Percentiles rank a stretch among this genome's conserved stretches.
phyloP scores from a whole-genome alignment of 2,888 invertebrate genomes.

The Hanleya hanleyi region DNA sequence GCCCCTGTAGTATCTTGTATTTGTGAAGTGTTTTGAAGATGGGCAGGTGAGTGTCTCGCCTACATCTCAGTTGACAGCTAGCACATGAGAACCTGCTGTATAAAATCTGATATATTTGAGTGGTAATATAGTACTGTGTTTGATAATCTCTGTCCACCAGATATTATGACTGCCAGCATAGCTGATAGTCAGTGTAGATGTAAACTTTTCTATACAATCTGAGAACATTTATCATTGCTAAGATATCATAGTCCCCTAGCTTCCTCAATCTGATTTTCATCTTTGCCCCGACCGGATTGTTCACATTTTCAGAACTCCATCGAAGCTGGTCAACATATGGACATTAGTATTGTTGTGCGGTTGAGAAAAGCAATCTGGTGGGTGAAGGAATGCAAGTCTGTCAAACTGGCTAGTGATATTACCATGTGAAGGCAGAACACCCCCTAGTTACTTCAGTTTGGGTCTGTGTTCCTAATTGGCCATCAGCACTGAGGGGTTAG shows the following conservation, averaged over 20 bases:
- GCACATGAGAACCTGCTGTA: too few relatives aligned
- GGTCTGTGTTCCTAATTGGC: neutral
- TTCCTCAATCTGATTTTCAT: neutral
- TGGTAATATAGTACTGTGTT: neutral
- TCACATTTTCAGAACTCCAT: neutral
- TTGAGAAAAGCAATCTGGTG: neutral
- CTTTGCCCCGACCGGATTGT: neutral
- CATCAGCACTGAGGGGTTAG: neutral
- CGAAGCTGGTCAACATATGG: neutral
- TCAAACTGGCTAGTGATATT: neutral
- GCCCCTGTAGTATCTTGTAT: too few relatives aligned
- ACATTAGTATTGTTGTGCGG: neutral
- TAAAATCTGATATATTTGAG: too few relatives aligned
- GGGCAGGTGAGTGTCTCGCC: too few relatives aligned
- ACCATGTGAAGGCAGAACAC: neutral
- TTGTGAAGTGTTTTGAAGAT: too few relatives aligned
- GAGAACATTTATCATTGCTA: too few relatives aligned
- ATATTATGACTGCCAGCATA: neutral
- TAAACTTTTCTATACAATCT: too few relatives aligned
- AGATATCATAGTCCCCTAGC: too few relatives aligned
- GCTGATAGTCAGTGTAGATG: neutral
- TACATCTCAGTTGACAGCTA: too few relatives aligned
- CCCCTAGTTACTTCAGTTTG: neutral
- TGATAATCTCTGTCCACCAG: neutral
- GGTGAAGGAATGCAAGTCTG: neutral